Conservation (phyloP, 2,113 vertebrate genomes). For the Odocoileus virginianus region DNA sequence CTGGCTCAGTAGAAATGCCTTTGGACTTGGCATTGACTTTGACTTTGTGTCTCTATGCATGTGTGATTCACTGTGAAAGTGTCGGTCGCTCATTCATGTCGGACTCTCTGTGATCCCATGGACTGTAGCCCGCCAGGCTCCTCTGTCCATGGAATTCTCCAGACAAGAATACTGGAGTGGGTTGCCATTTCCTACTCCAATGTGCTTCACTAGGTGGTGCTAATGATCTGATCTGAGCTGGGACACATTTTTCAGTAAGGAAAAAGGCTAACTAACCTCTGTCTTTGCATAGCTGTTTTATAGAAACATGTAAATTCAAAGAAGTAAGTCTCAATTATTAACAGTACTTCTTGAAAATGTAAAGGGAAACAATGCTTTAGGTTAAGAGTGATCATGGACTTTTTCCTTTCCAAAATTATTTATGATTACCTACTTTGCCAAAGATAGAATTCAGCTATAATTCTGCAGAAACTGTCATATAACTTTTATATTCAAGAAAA, state of each 20-base stretch:
- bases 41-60: not conserved
- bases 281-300: not conserved
- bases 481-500: conserved; percentile 40
- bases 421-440: conserved; percentile 6
- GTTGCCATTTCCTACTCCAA: not conserved
- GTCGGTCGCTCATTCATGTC: not conserved
- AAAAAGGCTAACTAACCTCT: not conserved
- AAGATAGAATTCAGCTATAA: conserved; percentile 18
- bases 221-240: not conserved
- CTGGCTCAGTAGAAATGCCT: not conserved
- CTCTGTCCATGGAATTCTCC: not conserved
- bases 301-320: not conserved
- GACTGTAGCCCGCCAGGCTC: not conserved
- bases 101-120: not conserved
- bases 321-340: not conserved
- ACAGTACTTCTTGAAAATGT: conserved; percentile 7
- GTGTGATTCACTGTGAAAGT: not conserved
- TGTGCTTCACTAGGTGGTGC: conserved; percentile 54
- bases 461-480: not conserved
- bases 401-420: conserved; percentile 5
- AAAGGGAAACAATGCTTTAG: not conserved
- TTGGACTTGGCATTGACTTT: not conserved
- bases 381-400: not conserved
- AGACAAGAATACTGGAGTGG: not conserved
- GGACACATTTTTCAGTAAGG: not conserved